A percentile compares a stretch with the other conserved stretches of the same genome.
These are phyloP conservation scores for Andrena haemorrhoa DNA, from an alignment of 2,888 invertebrate genomes.

Conservation along the genomic window DNA sequence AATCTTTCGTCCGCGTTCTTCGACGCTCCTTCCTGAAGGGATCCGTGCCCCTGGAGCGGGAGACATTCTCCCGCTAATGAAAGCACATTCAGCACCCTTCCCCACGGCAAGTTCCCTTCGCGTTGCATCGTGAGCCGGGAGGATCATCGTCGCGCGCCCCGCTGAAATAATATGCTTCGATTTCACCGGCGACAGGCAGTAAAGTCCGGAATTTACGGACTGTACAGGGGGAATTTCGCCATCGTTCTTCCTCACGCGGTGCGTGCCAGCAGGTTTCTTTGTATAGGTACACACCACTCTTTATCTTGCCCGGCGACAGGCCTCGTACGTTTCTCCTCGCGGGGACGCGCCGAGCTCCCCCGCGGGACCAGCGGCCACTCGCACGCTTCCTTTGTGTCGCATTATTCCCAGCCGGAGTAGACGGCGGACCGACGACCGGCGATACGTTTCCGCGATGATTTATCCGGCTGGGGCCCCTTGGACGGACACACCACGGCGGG, in stretches of 20 bases:
- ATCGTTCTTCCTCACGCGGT: conserved; percentile 61
- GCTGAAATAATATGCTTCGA: conserved; percentile 71
- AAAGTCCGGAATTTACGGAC: conserved; percentile 67
- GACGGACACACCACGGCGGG: too few relatives aligned
- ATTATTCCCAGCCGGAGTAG: conserved; percentile 15
- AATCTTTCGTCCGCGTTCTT: conserved; percentile 5
- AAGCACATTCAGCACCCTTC: conserved; percentile 3
- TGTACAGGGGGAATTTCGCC: conserved; percentile 58
- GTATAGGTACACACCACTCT: conserved; percentile 41
- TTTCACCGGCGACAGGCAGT: conserved; percentile 70
- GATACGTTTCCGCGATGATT: conserved; percentile 12
- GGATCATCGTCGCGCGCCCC: conserved; percentile 38
- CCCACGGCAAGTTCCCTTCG: neutral
- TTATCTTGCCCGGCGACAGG: conserved; percentile 43
- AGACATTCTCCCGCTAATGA: conserved; percentile 1
- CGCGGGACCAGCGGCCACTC: neutral
- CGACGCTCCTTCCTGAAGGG: neutral
- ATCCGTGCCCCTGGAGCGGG: neutral
- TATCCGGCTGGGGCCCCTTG: conserved; percentile 6
- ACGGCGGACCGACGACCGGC: neutral
- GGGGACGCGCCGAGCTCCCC: conserved; percentile 2
- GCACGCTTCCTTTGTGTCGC: conserved; percentile 5
- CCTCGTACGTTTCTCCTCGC: conserved; percentile 38
- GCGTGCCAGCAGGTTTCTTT: conserved; percentile 50
- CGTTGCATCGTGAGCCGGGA: neutral